These are phyloP conservation scores for Drymonia ruficornis DNA, from an alignment of 2,888 invertebrate species.

Conservation along the genomic window DNA sequence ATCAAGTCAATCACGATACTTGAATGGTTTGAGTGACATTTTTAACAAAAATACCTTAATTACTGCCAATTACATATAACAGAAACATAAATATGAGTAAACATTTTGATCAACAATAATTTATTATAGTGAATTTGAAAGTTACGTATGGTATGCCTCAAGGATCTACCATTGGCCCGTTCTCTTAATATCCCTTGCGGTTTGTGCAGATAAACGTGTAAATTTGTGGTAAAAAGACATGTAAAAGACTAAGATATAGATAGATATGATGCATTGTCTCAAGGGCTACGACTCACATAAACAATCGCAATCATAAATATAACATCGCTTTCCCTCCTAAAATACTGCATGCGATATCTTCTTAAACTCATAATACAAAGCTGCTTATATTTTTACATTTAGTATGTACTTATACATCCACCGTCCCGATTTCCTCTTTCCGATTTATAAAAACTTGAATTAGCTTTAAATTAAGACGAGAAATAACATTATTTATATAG, in stretches of 20 bases:
- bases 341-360: constrained; percentile 55
- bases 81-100: neutral
- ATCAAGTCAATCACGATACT: neutral
- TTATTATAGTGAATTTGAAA: neutral
- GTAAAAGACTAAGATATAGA: too few relatives aligned
- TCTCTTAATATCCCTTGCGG: constrained; percentile 16
- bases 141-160: constrained; percentile 40
- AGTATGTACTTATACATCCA: constrained; percentile 72
- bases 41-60: neutral
- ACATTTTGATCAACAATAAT: constrained; percentile 4
- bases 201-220: too few relatives aligned
- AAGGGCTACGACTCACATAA: too few relatives aligned
- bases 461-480: constrained; percentile 77
- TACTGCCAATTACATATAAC: neutral
- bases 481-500: constrained; percentile 74
- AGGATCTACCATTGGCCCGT: constrained; percentile 41
- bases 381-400: constrained; percentile 74
- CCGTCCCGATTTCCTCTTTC: constrained; percentile 83
- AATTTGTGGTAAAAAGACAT: too few relatives aligned
- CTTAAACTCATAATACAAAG: constrained; percentile 34
- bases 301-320: too few relatives aligned
- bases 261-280: too few relatives aligned
- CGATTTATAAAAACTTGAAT: constrained; percentile 69
- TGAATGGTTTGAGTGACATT: neutral
- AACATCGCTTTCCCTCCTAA: constrained; percentile 20